Percentiles rank a stretch among this genome's conserved stretches.
Conservation (phyloP, 92 coral and sea anemone genomes). For the Desmophyllum pertusum region DNA sequence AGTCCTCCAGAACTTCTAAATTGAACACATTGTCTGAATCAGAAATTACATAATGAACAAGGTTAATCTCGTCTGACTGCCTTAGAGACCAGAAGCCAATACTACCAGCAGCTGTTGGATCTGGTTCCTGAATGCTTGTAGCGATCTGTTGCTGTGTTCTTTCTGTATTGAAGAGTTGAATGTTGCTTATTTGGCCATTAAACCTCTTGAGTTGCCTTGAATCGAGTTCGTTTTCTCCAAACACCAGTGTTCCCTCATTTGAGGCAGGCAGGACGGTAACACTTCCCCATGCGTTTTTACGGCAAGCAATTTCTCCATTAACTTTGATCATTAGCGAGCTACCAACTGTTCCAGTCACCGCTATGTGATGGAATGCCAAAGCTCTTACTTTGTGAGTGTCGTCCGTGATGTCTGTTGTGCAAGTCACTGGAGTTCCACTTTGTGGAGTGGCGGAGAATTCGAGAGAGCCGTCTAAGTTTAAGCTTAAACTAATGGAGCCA, state of each 20-base stretch:
- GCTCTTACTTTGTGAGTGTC: not conserved
- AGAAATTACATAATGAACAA: conserved; percentile 10
- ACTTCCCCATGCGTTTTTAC: not conserved
- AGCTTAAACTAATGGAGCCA: conserved; percentile 15
- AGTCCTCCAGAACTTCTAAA: not conserved
- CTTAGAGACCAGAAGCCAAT: conserved; percentile 22
- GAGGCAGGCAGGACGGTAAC: not conserved
- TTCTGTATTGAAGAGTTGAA: not conserved
- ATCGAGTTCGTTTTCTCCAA: conserved; percentile 18
- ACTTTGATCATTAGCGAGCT: conserved; percentile 1
- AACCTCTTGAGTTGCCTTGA: not conserved
- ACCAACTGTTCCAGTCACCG: conserved; percentile 22
- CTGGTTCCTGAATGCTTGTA: not conserved
- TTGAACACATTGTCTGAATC: not conserved
- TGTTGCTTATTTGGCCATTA: conserved; percentile 10
- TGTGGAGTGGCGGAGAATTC: not conserved
- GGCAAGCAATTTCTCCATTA: conserved; percentile 4
- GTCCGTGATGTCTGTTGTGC: not conserved
- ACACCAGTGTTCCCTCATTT: conserved; percentile 13
- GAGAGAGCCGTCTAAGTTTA: conserved; percentile 7
- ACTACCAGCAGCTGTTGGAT: not conserved
- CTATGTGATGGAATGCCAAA: conserved; percentile 1
- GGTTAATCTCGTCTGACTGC: conserved; percentile 13
- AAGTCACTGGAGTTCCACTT: not conserved
- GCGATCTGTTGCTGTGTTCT: conserved; percentile 1